These are phyloP conservation scores for Drosophila sulfurigaster DNA, from an alignment of 1,140 invertebrate genomes.

Conservation along the genomic window DNA sequence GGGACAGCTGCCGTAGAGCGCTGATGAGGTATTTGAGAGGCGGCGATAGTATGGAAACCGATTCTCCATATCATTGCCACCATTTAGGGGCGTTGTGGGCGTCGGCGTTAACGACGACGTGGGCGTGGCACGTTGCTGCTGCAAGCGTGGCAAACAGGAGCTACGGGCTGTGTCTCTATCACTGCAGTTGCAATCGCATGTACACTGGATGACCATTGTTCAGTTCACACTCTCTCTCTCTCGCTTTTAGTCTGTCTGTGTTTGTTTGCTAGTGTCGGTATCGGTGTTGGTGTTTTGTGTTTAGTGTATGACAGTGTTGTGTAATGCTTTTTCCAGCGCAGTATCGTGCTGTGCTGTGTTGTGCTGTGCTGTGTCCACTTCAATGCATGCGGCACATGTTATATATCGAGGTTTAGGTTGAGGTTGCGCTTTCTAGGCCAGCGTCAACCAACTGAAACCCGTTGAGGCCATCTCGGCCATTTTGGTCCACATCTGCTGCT, in stretches of 20 bases:
- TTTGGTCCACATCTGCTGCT: conserved; percentile 18
- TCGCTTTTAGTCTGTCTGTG: conserved; percentile 9
- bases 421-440: conserved; percentile 58
- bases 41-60: conserved; percentile 72
- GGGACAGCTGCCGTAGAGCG: conserved; percentile 80
- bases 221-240: conserved; percentile 16
- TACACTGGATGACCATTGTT: conserved; percentile 82
- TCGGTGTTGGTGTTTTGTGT: background rate
- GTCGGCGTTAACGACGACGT: conserved; percentile 31
- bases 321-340: background rate
- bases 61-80: conserved; percentile 77
- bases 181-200: conserved; percentile 84
- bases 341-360: conserved; percentile 3
- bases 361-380: conserved; percentile 40
- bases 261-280: conserved; percentile 24
- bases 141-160: conserved; percentile 64
- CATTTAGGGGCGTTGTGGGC: conserved; percentile 42
- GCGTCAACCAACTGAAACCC: conserved; percentile 32
- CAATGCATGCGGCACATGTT: conserved; percentile 59
- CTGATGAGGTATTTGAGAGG: conserved; percentile 79
- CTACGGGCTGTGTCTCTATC: conserved; percentile 74
- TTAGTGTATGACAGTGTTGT: conserved; percentile 18
- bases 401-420: conserved; percentile 21
- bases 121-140: conserved; percentile 37
- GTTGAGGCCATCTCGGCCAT: conserved; percentile 37